Evolutionary conservation across 2,113 vertebrate genomes (phyloP), one percentile per base, ranked within the genome.

Genomic region (Dryoscopus gambensis): DNA sequence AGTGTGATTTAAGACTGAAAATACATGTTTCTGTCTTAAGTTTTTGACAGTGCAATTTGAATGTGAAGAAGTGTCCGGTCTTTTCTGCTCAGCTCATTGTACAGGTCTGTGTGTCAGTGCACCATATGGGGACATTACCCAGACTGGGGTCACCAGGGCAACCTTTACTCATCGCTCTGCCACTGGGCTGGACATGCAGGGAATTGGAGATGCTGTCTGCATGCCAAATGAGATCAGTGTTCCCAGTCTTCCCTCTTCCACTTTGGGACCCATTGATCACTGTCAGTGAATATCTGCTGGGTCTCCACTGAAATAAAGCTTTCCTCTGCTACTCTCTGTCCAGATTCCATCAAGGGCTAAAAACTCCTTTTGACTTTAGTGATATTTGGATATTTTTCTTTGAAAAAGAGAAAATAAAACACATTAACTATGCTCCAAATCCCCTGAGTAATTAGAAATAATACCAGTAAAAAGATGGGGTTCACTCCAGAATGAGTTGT

Each of bases 141-240:
- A 90, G 90, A 5, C 50, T 60, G 68, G 73, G 93, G 90, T 94
- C 96, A 90, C 30, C 55, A 39, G 39, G 22, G 22, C 0, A 13
- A 93, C 92, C 93, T 94, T 92, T 69, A 30, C 85, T 93, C 88
- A 86, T 89, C 0, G 0, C 76, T 96, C 64, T 95, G 90, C 79
- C 85, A 71, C 76, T 10, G 28, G 93, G 76, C 64, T 92, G 96
- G 90, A 75, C 92, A 37, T 9, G 59, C 7, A 5, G 46, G 56
- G 76, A 93, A 20, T 47, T 2, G 5, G 79, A 63, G 82, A 81
- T 91, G 82, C 79, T 47, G 73, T 65, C 73, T 96, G 95, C 90
- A 94, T 90, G 85, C 76, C 86, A 95, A 82, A 95, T 95, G 87
- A 93, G 56, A 84, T 84, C 84, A 78, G 59, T 52, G 60, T 23